A percentile compares a stretch with the other conserved stretches of the same genome.
Conservation (phyloP, 2,113 vertebrate genomes). For the Dicrurus megarhynchus region DNA sequence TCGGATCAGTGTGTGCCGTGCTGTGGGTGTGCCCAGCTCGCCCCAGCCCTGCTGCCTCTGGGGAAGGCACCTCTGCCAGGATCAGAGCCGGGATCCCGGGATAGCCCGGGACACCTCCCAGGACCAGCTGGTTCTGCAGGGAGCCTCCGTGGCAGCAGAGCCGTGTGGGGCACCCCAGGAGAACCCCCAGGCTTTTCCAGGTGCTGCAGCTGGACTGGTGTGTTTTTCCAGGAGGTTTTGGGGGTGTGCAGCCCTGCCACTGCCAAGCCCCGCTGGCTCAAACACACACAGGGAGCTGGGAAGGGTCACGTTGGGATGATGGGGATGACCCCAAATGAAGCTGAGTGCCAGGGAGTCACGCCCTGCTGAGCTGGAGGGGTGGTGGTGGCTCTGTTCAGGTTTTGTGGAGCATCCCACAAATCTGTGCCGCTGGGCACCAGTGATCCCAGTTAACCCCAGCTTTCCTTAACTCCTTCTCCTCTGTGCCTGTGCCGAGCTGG, state of each 20-base stretch:
- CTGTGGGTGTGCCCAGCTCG: background rate
- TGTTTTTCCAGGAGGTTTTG: background rate
- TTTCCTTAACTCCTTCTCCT: background rate
- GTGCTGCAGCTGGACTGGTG: fast-evolving
- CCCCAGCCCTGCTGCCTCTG: background rate
- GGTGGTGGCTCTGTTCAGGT: background rate
- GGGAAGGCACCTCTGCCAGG: background rate
- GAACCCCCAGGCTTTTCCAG: background rate
- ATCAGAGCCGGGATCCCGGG: too few relatives aligned
- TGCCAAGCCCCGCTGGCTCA: background rate
- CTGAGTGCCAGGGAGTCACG: background rate
- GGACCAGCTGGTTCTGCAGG: background rate
- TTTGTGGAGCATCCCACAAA: background rate
- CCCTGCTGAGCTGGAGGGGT: background rate
- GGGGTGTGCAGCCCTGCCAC: background rate
- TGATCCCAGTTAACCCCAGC: fast-evolving
- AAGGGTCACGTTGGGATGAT: background rate
- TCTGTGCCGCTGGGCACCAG: background rate
- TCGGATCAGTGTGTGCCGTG: background rate
- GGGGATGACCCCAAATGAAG: background rate
- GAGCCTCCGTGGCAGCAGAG: background rate
- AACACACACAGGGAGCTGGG: background rate
- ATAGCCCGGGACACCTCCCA: background rate
- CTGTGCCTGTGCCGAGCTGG: fast-evolving
- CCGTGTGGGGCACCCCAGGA: fast-evolving